Conservation (phyloP, 2,797 vertebrate genomes). For the Hipposideros larvatus region DNA sequence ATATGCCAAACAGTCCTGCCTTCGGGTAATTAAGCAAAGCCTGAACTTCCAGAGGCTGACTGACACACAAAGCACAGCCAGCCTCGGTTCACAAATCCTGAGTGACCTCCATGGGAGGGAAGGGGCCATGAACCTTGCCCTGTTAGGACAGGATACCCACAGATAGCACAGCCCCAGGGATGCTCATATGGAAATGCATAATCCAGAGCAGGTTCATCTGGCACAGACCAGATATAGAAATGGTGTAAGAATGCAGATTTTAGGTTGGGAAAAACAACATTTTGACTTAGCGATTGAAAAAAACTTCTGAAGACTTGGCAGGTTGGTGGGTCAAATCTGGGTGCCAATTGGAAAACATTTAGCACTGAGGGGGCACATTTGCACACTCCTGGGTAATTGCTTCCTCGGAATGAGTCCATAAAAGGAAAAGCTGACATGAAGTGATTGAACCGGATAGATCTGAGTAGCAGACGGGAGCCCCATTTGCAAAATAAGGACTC, state of each 20-base stretch:
- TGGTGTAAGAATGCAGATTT: background rate
- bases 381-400: background rate
- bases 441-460: background rate
- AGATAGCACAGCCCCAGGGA: background rate
- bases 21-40: background rate
- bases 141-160: background rate
- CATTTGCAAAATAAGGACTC: background rate
- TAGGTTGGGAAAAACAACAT: background rate
- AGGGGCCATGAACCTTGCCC: background rate
- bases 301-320: background rate
- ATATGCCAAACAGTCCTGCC: background rate
- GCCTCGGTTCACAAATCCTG: too few relatives aligned
- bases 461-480: background rate
- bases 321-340: background rate
- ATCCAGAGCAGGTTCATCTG: background rate
- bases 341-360: background rate
- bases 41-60: background rate
- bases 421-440: constrained; percentile 31
- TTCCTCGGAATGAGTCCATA: background rate
- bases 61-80: background rate
- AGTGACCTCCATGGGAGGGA: background rate
- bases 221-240: background rate
- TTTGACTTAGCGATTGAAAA: constrained; percentile 26
- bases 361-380: background rate
- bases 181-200: background rate